A percentile compares a stretch with the other conserved stretches of the same genome.
These are phyloP conservation scores for Neuroscelio doddi DNA, from an alignment of 2,888 invertebrate species.

Conservation along the genomic window DNA sequence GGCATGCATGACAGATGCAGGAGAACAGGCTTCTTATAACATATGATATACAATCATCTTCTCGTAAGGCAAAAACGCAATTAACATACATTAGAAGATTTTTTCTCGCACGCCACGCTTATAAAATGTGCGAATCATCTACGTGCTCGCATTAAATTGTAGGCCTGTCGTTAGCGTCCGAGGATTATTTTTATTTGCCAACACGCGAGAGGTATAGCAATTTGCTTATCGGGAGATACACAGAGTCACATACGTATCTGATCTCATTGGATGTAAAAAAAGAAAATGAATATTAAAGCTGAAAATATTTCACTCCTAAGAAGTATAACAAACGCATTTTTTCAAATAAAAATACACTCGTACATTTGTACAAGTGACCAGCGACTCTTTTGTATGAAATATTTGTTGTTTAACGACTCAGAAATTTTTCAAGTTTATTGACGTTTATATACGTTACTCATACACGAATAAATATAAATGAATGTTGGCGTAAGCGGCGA, in stretches of 20 bases:
- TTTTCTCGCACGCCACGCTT: slow-evolving; percentile 45
- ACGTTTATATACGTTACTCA: too few relatives aligned
- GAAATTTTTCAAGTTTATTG: too few relatives aligned
- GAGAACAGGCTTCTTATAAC: slow-evolving; percentile 34
- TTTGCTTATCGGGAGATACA: slow-evolving; percentile 15
- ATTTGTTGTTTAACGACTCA: too few relatives aligned
- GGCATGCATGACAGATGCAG: slow-evolving; percentile 43
- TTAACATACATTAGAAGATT: slow-evolving; percentile 44
- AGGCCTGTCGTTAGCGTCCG: slow-evolving; percentile 34
- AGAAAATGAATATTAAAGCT: too few relatives aligned
- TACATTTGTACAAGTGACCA: too few relatives aligned
- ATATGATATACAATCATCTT: slow-evolving; percentile 47
- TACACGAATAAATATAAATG: slow-evolving; percentile 41
- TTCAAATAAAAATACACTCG: too few relatives aligned
- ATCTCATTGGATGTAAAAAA: too few relatives aligned
- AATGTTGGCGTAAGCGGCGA: slow-evolving; percentile 27
- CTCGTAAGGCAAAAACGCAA: slow-evolving; percentile 43
- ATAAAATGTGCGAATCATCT: slow-evolving; percentile 23
- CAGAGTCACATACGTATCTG: not conserved
- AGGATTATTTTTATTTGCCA: slow-evolving; percentile 18
- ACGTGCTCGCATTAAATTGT: slow-evolving; percentile 43
- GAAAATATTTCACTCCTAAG: too few relatives aligned
- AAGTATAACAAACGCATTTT: too few relatives aligned
- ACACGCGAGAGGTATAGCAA: slow-evolving; percentile 9
- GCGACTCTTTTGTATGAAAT: too few relatives aligned